Conservation (phyloP, 1,140 invertebrate species). For the Adelges cooleyi region DNA sequence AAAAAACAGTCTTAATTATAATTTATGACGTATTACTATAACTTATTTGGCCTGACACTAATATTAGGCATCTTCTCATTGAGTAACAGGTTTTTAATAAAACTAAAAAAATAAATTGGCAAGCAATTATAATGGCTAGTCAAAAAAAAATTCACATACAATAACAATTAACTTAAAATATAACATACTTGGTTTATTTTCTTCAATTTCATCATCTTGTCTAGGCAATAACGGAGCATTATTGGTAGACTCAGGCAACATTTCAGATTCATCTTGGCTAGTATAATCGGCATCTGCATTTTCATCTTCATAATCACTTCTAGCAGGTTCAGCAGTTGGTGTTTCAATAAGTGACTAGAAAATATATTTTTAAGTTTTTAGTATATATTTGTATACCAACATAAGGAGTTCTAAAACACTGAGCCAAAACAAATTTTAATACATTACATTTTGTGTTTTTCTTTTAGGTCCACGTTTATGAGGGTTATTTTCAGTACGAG, state of each 20-base stretch:
- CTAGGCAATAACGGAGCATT: slow-evolving; percentile 13
- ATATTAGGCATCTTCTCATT: too few species aligned
- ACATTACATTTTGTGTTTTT: slow-evolving; percentile 35
- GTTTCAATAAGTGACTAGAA: slow-evolving; percentile 5
- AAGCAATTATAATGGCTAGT: too few species aligned
- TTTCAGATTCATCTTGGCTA: slow-evolving; percentile 13
- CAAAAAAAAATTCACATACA: too few species aligned
- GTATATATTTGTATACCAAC: too few species aligned
- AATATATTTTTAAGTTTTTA: too few species aligned
- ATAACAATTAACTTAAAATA: too few species aligned
- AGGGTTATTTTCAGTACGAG: slow-evolving; percentile 39
- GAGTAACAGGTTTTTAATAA: too few species aligned
- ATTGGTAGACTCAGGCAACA: slow-evolving; percentile 3
- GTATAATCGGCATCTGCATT: slow-evolving; percentile 30
- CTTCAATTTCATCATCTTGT: slow-evolving; percentile 11
- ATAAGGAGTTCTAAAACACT: too few species aligned
- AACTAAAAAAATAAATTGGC: too few species aligned
- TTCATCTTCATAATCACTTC: slow-evolving; percentile 31
- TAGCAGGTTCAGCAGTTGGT: slow-evolving; percentile 18
- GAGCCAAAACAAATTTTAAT: neutral
- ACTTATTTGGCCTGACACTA: too few species aligned
- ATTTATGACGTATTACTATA: too few species aligned
- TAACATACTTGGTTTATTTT: slow-evolving; percentile 23
- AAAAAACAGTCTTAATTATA: too few species aligned
- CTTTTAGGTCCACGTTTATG: slow-evolving; percentile 48